phyloP scores from a whole-genome alignment of 2,797 vertebrate species.

The Balearica regulorum region DNA sequence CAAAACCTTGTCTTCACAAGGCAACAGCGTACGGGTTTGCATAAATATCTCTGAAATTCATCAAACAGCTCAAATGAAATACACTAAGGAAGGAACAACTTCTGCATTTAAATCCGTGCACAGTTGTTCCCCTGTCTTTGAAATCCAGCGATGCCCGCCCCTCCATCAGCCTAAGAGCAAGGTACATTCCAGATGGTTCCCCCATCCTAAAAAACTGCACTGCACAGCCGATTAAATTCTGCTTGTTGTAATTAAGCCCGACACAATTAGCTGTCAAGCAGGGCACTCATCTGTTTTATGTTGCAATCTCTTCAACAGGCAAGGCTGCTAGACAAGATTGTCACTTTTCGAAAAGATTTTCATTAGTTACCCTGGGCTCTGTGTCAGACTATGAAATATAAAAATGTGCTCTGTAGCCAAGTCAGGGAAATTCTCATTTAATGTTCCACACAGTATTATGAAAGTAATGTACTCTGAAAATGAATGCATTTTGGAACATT shows the following conservation, averaged over 20 bases:
- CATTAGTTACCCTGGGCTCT: slow-evolving; percentile 67
- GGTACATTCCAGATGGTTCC: slow-evolving; percentile 68
- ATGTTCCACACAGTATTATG: slow-evolving; percentile 63
- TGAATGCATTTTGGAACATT: slow-evolving; percentile 68
- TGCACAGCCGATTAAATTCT: slow-evolving; percentile 83
- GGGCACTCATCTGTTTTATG: slow-evolving; percentile 74
- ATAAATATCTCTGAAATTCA: slow-evolving; percentile 38
- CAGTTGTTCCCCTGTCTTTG: background rate
- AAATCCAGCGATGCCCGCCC: background rate
- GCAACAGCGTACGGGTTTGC: background rate
- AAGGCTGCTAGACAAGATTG: slow-evolving; percentile 60
- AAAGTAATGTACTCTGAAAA: slow-evolving; percentile 71
- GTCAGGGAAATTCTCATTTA: slow-evolving; percentile 65
- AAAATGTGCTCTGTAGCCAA: slow-evolving; percentile 59
- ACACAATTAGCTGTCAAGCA: slow-evolving; percentile 86
- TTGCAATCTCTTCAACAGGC: slow-evolving; percentile 77
- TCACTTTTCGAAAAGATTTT: slow-evolving; percentile 64
- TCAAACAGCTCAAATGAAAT: slow-evolving; percentile 5
- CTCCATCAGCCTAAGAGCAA: slow-evolving; percentile 31
- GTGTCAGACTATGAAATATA: slow-evolving; percentile 65
- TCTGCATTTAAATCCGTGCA: background rate
- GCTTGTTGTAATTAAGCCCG: slow-evolving; percentile 90
- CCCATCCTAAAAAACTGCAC: slow-evolving; percentile 64
- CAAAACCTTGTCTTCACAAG: background rate
- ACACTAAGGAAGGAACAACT: background rate